A percentile compares a stretch with the other conserved stretches of the same genome.
These are phyloP conservation scores for Drosophila paulistorum DNA, from an alignment of 1,140 invertebrate genomes.

Conservation along the genomic window DNA sequence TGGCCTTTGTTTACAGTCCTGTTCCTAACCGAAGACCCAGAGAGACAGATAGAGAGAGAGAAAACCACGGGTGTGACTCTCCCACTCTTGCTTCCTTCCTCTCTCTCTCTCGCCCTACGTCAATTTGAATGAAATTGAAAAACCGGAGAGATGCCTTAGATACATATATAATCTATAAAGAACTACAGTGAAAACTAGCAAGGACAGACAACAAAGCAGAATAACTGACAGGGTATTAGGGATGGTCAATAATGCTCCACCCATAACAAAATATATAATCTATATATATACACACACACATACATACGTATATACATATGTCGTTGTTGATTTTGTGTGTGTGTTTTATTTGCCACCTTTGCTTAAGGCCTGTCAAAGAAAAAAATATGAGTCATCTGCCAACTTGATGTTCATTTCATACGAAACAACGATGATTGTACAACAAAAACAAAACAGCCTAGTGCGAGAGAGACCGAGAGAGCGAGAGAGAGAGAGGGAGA, in stretches of 20 bases:
- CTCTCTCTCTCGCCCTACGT: neutral
- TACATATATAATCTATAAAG: too few relatives aligned
- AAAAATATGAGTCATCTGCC: constrained; percentile 50
- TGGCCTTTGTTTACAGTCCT: constrained; percentile 5
- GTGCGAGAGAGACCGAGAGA: constrained; percentile 15
- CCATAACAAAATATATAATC: constrained; percentile 3
- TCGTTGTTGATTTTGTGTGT: neutral
- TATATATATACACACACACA: neutral
- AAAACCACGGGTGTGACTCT: neutral
- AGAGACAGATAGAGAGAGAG: neutral
- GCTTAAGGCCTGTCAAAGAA: constrained; percentile 2
- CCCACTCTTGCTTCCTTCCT: neutral
- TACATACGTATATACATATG: neutral
- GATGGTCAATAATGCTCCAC: neutral
- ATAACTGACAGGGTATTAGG: too few relatives aligned
- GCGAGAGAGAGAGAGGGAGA: constrained; percentile 16
- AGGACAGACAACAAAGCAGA: too few relatives aligned
- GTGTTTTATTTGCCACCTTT: constrained; percentile 5
- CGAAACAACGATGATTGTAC: constrained; percentile 5
- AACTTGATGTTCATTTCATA: constrained; percentile 36
- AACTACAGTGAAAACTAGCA: too few relatives aligned
- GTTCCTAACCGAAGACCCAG: neutral
- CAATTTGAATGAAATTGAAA: neutral
- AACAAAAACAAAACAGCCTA: neutral
- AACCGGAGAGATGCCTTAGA: neutral